Evolutionary conservation across 2,888 invertebrate genomes (phyloP).

Genomic region (Frankliniella intonsa): DNA sequence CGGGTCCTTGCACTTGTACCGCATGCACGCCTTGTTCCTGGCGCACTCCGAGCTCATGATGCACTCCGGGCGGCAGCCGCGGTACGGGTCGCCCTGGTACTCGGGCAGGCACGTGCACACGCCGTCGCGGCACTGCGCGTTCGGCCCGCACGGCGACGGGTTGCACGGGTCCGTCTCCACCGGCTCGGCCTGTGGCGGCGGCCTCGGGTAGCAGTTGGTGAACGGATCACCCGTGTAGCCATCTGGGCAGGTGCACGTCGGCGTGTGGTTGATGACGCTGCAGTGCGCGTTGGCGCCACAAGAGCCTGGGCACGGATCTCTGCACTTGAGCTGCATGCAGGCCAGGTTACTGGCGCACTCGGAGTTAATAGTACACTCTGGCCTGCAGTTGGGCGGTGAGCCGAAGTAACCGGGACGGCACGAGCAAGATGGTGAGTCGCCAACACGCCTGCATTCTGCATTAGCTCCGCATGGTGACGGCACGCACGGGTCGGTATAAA

Average conservation of each 20-base stretch:
- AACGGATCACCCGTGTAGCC: conserved; percentile 46
- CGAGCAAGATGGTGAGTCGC: conserved; percentile 46
- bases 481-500: conserved; percentile 44
- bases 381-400: conserved; percentile 57
- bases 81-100: conserved; percentile 48
- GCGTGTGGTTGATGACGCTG: conserved; percentile 43
- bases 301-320: conserved; percentile 61
- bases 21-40: conserved; percentile 63
- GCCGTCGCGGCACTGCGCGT: conserved; percentile 40
- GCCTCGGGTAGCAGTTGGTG: conserved; percentile 42
- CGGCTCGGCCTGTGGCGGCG: conserved; percentile 46
- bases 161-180: conserved; percentile 47
- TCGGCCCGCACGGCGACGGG: conserved; percentile 49
- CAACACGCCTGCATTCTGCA: conserved; percentile 44
- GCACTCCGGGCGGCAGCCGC: conserved; percentile 60
- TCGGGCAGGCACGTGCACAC: conserved; percentile 46
- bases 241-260: conserved; percentile 47
- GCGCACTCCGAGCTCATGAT: conserved; percentile 66
- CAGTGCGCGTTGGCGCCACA: conserved; percentile 44
- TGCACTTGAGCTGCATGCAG: conserved; percentile 76
- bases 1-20: conserved; percentile 64
- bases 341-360: conserved; percentile 75
- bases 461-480: conserved; percentile 47
- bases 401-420: conserved; percentile 41
- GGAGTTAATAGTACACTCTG: conserved; percentile 76